A percentile compares a stretch with the other conserved stretches of the same genome.
phyloP scores from a whole-genome alignment of 2,888 invertebrate genomes.

The Parnassius mnemosyne region DNA sequence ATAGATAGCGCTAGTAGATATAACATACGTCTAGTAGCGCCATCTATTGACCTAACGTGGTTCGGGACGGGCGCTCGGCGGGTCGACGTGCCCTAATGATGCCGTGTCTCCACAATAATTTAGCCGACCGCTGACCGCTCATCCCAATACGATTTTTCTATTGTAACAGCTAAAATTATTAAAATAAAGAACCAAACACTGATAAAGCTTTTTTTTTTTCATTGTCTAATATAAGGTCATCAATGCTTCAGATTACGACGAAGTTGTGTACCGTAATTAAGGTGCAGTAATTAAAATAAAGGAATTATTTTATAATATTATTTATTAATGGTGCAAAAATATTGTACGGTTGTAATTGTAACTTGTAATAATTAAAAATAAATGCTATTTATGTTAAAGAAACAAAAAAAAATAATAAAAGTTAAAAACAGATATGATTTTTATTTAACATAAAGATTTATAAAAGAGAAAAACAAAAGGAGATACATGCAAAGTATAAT shows the following conservation, averaged over 20 bases:
- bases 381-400: slow-evolving; percentile 80
- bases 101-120: slow-evolving; percentile 67
- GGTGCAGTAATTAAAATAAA: slow-evolving; percentile 71
- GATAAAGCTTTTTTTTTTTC: slow-evolving; percentile 66
- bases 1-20: slow-evolving; percentile 47
- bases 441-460: slow-evolving; percentile 39
- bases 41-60: slow-evolving; percentile 39
- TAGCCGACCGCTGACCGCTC: slow-evolving; percentile 66
- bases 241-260: slow-evolving; percentile 57
- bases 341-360: slow-evolving; percentile 78
- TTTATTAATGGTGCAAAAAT: slow-evolving; percentile 76
- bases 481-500: no score
- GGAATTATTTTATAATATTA: slow-evolving; percentile 76
- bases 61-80: slow-evolving; percentile 72
- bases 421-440: slow-evolving; percentile 65
- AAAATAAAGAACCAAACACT: slow-evolving; percentile 75
- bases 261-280: slow-evolving; percentile 56
- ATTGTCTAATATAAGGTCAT: slow-evolving; percentile 69
- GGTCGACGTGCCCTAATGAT: slow-evolving; percentile 66
- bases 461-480: no score
- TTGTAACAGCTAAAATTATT: slow-evolving; percentile 61
- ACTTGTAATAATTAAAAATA: slow-evolving; percentile 77
- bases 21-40: slow-evolving; percentile 36
- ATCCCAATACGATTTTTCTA: slow-evolving; percentile 59
- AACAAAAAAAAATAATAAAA: slow-evolving; percentile 77